Evolutionary conservation across 2,888 invertebrate genomes (phyloP).

Genomic region (Autographa gamma): DNA sequence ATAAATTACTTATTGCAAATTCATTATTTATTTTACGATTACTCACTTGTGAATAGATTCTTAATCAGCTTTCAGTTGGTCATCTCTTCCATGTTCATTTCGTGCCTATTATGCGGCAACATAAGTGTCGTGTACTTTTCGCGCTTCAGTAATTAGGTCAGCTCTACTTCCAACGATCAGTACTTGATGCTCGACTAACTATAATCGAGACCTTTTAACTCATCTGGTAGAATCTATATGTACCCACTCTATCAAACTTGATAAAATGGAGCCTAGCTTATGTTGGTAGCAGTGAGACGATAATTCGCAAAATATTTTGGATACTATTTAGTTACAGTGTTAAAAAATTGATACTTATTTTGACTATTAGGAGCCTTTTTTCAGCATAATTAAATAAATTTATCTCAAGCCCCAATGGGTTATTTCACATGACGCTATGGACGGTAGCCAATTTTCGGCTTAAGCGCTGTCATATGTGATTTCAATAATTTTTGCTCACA

Average conservation of each 20-base stretch:
- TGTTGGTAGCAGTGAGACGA: not conserved
- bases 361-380: not conserved
- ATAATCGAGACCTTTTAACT: constrained; percentile 25
- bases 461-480: not conserved
- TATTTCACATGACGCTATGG: not conserved
- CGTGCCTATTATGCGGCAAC: not conserved
- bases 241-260: not conserved
- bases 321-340: too few species aligned
- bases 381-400: not conserved
- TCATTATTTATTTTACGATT: too few species aligned
- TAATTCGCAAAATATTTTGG: too few species aligned
- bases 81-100: not conserved
- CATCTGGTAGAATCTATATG: constrained; percentile 7
- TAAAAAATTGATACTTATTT: not conserved
- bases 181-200: constrained; percentile 32
- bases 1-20: too few species aligned
- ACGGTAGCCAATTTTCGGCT: not conserved
- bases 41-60: too few species aligned
- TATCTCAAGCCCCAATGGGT: not conserved
- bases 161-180: constrained; percentile 34
- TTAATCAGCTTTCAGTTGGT: too few species aligned
- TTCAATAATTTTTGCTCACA: not conserved
- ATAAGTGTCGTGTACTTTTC: constrained; percentile 20
- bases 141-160: constrained; percentile 45
- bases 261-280: not conserved